A percentile compares a stretch with the other conserved stretches of the same genome.
These are phyloP conservation scores for Harpagoxenus sublaevis DNA, from an alignment of 2,888 invertebrate species.

Conservation along the genomic window DNA sequence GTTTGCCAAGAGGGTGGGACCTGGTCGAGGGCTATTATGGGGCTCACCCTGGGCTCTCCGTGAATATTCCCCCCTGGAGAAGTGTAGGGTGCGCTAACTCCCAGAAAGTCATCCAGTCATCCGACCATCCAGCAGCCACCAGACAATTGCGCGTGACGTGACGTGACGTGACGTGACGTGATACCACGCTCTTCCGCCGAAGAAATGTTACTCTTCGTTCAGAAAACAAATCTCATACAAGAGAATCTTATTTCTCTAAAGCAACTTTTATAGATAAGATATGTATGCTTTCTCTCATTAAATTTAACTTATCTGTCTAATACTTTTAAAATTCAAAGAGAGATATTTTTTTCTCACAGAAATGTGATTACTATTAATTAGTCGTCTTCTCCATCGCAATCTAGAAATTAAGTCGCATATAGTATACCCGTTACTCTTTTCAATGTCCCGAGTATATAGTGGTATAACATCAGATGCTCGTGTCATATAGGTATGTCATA, in stretches of 20 bases:
- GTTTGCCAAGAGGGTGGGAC: constrained; percentile 71
- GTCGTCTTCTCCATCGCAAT: neutral
- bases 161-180: constrained; percentile 45
- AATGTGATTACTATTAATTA: neutral
- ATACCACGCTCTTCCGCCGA: constrained; percentile 58
- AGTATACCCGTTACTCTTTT: neutral
- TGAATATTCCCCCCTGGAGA: constrained; percentile 35
- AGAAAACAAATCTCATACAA: constrained; percentile 1
- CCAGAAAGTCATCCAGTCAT: constrained; percentile 35
- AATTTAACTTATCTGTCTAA: neutral
- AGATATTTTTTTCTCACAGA: neutral
- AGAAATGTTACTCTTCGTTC: neutral
- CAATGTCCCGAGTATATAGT: neutral
- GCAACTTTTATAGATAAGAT: neutral
- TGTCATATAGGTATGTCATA: neutral
- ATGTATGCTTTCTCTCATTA: neutral
- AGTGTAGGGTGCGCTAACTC: constrained; percentile 33
- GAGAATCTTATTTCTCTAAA: neutral
- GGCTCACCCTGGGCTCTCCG: constrained; percentile 78
- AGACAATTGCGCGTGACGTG: constrained; percentile 47
- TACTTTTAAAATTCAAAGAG: neutral
- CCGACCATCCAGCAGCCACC: constrained; percentile 57
- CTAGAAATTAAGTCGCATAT: neutral
- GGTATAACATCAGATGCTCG: neutral
- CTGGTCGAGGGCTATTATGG: constrained; percentile 83